These are phyloP conservation scores for Aphaenogaster floridana DNA, from an alignment of 1,140 invertebrate genomes.

Conservation along the genomic window DNA sequence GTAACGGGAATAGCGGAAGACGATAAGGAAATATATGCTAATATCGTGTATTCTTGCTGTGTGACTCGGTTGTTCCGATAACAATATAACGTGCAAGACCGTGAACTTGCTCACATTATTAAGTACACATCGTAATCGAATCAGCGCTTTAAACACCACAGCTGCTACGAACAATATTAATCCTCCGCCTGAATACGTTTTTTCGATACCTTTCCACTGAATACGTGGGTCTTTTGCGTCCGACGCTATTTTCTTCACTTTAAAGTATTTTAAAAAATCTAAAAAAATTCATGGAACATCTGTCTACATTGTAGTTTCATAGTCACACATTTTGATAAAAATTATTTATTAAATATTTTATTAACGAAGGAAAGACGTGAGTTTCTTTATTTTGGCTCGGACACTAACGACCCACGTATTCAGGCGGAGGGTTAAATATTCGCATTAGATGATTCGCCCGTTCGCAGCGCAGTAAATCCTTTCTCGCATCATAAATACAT, in stretches of 20 bases:
- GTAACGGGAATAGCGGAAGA: not conserved
- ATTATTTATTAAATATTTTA: too few species aligned
- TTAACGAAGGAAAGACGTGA: too few species aligned
- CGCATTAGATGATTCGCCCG: not conserved
- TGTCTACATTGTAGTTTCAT: too few species aligned
- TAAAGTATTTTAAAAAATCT: too few species aligned
- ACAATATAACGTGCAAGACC: not conserved
- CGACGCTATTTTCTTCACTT: too few species aligned
- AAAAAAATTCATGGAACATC: too few species aligned
- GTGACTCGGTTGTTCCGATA: not conserved
- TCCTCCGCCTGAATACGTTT: too few species aligned
- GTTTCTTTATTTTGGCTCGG: too few species aligned
- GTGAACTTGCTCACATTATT: not conserved
- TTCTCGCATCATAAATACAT: not conserved
- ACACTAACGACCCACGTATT: too few species aligned
- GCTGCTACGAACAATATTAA: not conserved
- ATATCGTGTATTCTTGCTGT: not conserved
- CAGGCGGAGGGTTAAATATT: not conserved
- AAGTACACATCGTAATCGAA: not conserved
- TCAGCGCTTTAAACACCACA: not conserved
- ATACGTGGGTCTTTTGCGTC: too few species aligned
- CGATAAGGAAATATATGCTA: not conserved
- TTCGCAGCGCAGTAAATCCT: not conserved
- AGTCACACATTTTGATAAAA: too few species aligned
- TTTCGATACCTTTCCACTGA: too few species aligned